Evolutionary conservation across 64 coral and sea anemone genomes (phyloP).

Genomic region (Montipora sp.): DNA sequence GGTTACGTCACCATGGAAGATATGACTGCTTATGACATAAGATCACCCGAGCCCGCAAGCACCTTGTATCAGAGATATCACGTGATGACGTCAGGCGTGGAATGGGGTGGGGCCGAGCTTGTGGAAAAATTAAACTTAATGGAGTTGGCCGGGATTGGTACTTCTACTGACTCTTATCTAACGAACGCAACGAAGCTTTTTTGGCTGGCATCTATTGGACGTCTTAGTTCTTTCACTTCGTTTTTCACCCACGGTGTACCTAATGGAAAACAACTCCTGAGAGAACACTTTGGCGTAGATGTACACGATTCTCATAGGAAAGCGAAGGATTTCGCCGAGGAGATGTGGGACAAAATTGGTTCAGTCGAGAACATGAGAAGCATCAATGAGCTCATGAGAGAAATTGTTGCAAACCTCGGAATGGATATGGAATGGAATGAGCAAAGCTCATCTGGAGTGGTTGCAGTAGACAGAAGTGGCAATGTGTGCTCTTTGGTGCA

Average conservation of each 20-base stretch:
- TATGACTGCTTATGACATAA: constrained; percentile 67
- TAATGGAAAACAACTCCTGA: constrained; percentile 52
- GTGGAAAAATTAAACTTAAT: constrained; percentile 75
- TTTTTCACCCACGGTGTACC: constrained; percentile 51
- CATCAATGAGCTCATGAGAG: constrained; percentile 66
- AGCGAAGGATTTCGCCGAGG: constrained; percentile 46
- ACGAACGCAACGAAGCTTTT: constrained; percentile 77
- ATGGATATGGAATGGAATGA: constrained; percentile 21
- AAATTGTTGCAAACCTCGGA: constrained; percentile 58
- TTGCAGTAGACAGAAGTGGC: constrained; percentile 78
- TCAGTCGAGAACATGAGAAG: constrained; percentile 51
- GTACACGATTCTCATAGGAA: constrained; percentile 36
- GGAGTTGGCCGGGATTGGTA: constrained; percentile 62
- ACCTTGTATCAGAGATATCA: constrained; percentile 72
- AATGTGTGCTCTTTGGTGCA: constrained; percentile 91
- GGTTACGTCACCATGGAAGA: constrained; percentile 79
- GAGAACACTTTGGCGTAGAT: constrained; percentile 69
- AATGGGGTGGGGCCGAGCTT: constrained; percentile 77
- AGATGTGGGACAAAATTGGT: constrained; percentile 75
- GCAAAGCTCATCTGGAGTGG: constrained; percentile 68
- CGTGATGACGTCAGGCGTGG: constrained; percentile 60
- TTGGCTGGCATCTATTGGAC: constrained; percentile 78
- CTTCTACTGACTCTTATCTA: constrained; percentile 55
- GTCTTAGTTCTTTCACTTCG: constrained; percentile 81
- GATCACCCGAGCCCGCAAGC: constrained; percentile 61